phyloP scores from a whole-genome alignment of 64 coral and sea anemone species.

The Trachythela sp. region DNA sequence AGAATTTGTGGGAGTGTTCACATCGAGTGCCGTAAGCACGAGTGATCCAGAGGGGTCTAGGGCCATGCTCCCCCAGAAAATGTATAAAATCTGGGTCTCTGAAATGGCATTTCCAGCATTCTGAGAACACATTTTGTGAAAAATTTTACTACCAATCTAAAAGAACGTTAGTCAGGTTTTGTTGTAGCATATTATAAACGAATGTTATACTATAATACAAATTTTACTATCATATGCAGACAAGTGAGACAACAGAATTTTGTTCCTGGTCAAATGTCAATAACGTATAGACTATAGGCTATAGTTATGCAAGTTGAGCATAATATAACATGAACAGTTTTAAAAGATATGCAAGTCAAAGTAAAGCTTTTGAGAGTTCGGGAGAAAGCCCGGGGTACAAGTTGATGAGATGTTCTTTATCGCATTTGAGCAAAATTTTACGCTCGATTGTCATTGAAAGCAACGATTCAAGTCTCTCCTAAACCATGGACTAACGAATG shows the following conservation, averaged over 20 bases:
- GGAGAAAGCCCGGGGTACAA: not conserved
- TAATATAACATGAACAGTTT: not conserved
- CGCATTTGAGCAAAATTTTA: not conserved
- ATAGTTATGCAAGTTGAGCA: not conserved
- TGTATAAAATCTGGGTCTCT: no score
- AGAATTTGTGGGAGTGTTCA: not conserved
- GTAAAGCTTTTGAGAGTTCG: constrained; percentile 9
- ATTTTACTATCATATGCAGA: not conserved
- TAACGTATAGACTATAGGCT: no score
- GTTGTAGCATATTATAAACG: no score
- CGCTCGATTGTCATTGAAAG: not conserved
- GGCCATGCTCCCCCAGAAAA: no score
- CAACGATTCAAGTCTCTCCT: not conserved
- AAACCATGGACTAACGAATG: not conserved
- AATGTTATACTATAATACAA: not conserved
- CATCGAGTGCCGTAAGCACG: not conserved
- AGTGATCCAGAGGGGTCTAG: not conserved
- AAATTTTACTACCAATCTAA: no score
- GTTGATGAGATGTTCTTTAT: not conserved
- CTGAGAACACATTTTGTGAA: no score
- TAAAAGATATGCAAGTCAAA: not conserved
- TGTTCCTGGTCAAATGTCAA: no score
- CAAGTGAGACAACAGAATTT: no score
- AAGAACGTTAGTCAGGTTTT: no score
- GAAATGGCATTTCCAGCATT: no score